Conservation (phyloP, 2,797 vertebrate species). For the Poecilia velifera region DNA sequence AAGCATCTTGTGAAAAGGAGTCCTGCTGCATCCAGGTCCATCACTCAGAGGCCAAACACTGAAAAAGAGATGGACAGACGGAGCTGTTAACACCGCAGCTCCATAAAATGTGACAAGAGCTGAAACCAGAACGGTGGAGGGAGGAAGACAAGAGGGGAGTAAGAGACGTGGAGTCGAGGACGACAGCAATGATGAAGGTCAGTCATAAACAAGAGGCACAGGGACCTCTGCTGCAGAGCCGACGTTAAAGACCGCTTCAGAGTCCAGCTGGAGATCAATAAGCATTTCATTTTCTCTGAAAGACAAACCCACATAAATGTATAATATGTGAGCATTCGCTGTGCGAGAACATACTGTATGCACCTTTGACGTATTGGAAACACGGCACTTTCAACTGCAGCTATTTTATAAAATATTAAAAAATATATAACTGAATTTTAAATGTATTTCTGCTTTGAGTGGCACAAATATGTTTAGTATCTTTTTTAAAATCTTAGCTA, state of each 20-base stretch:
- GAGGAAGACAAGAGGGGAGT: conserved; percentile 8
- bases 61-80: background rate
- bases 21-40: background rate
- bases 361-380: background rate
- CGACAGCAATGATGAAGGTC: conserved; percentile 48
- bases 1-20: background rate
- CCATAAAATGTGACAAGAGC: conserved; percentile 36
- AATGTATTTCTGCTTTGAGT: background rate
- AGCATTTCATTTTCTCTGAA: conserved; percentile 39
- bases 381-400: background rate
- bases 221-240: conserved; percentile 43
- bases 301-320: conserved; percentile 28
- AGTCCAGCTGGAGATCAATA: conserved; percentile 53
- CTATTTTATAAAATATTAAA: background rate
- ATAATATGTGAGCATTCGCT: conserved; percentile 2
- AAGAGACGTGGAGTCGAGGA: conserved; percentile 24
- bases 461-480: background rate
- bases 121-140: conserved; percentile 24
- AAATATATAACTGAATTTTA: background rate
- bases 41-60: conserved; percentile 5
- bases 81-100: conserved; percentile 18
- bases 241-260: conserved; percentile 26
- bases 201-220: conserved; percentile 55
- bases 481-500: background rate
- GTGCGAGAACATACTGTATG: background rate